Conservation (phyloP, 2,797 vertebrate genomes). For the Channa striata region DNA sequence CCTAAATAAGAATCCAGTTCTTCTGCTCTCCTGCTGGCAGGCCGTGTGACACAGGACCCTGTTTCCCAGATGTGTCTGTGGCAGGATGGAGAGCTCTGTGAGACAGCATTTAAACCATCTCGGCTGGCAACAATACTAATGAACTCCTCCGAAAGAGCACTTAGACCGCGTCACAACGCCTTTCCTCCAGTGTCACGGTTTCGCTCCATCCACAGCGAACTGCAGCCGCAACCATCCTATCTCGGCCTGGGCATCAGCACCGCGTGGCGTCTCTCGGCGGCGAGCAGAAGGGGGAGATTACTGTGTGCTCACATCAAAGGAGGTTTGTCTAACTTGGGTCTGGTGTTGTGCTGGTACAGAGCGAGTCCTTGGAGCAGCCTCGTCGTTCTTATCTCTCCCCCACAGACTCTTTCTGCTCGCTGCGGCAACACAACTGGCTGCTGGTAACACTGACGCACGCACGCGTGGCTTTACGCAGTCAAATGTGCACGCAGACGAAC, state of each 20-base stretch:
- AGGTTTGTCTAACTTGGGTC: constrained; percentile 80
- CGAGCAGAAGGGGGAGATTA: constrained; percentile 73
- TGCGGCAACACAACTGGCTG: constrained; percentile 75
- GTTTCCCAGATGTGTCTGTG: constrained; percentile 51
- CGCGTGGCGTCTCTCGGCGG: constrained; percentile 59
- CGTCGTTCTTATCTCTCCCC: constrained; percentile 79
- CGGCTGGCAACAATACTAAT: constrained; percentile 57
- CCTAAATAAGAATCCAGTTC: constrained; percentile 41
- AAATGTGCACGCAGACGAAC: constrained; percentile 56
- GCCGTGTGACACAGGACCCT: constrained; percentile 44
- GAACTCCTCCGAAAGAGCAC: constrained; percentile 33
- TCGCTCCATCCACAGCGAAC: too few species aligned
- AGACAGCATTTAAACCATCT: constrained; percentile 42
- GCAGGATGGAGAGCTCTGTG: constrained; percentile 44
- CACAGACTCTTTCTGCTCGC: constrained; percentile 77
- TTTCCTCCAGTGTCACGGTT: constrained; percentile 12
- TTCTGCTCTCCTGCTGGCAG: constrained; percentile 30
- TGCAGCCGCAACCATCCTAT: constrained; percentile 62
- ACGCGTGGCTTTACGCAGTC: constrained; percentile 54
- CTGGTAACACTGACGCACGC: constrained; percentile 70
- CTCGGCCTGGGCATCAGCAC: constrained; percentile 63
- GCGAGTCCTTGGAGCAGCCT: constrained; percentile 77
- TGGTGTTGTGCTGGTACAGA: constrained; percentile 74
- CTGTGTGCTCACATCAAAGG: constrained; percentile 80
- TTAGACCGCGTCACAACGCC: constrained; percentile 37